These are phyloP conservation scores for Copsychus sechellarum DNA, from an alignment of 2,113 vertebrate species.

Conservation along the genomic window DNA sequence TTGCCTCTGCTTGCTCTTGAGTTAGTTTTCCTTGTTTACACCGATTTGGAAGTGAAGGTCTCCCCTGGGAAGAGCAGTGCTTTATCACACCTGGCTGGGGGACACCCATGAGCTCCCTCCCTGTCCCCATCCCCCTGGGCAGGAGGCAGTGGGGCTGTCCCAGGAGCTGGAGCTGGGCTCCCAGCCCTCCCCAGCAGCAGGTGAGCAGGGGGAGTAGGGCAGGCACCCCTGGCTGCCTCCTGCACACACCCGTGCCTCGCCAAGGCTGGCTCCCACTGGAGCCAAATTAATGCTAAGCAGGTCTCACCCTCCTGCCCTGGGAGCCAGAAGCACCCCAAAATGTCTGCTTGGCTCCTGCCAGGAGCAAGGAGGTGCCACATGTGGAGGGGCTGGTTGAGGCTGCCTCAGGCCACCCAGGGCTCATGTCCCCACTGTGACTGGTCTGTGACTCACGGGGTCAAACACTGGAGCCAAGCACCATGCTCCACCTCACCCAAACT, in stretches of 20 bases:
- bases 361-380: background rate
- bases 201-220: background rate
- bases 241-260: accelerated
- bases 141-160: background rate
- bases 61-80: background rate
- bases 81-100: background rate
- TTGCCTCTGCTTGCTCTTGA: background rate
- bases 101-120: background rate
- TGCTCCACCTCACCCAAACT: background rate
- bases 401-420: background rate
- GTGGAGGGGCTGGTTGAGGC: accelerated
- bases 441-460: background rate
- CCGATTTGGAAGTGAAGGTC: background rate
- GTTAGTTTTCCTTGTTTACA: background rate
- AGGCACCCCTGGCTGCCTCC: background rate
- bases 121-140: background rate
- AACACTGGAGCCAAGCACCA: background rate
- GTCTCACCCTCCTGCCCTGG: background rate
- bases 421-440: background rate
- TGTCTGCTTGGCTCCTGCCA: background rate
- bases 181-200: background rate
- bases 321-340: background rate
- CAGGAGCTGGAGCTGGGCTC: background rate
- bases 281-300: accelerated
- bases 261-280: background rate